Base-by-base conservation (phyloP, 2,797 vertebrate species). In the Linurgus olivaceus region DNA sequence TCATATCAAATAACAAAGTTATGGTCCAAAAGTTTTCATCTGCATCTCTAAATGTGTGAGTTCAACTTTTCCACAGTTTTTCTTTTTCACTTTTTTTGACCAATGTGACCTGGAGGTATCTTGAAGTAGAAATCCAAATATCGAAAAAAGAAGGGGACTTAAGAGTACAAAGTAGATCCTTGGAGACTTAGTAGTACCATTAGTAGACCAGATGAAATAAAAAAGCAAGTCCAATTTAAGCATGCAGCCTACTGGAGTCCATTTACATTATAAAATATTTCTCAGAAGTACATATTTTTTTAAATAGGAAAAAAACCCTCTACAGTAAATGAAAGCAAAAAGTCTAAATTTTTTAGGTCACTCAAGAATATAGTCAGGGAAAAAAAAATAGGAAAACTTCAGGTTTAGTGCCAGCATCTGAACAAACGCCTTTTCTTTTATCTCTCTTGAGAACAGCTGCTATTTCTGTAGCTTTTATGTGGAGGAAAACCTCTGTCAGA, bases 261-360 rank as follows among this genome's bases (percentile, higher is more conserved):
- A 86, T 95, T 86, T 96, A 96, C 58, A 87, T 96, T 96, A 97
- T 96, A 94, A 97, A 98, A 96, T 96, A 93, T 97, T 96, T 97
- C 92, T 97, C 92, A 96, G 92, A 97, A 96, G 94, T 96, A 80
- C 96, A 96, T 94, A 93, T 95, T 90, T 96, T 94, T 91, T 96
- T 95, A 97, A 98, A 94, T 91, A 98, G 79, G 45, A 88, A 91
- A 94, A 81, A 85, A 71, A 3, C 3, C 4, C 3, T 1, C 38
- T 37, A 26, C 31, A 93, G 75, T 71, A 95, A 95, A 88, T 89
- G 29, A 79, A 88, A 89, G 66, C 47, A 81, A 87, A 84, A 90
- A 52, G 33, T 62, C 50, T 83, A n/a, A 54, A 42, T 87, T 85
- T 95, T 96, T 84, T 83, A 93, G 74, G 61, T 86, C 76, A 84